Percentiles rank a stretch among this genome's conserved stretches.
Evolutionary conservation across 2,113 vertebrate genomes (phyloP).

Genomic region (Bucco capensis): DNA sequence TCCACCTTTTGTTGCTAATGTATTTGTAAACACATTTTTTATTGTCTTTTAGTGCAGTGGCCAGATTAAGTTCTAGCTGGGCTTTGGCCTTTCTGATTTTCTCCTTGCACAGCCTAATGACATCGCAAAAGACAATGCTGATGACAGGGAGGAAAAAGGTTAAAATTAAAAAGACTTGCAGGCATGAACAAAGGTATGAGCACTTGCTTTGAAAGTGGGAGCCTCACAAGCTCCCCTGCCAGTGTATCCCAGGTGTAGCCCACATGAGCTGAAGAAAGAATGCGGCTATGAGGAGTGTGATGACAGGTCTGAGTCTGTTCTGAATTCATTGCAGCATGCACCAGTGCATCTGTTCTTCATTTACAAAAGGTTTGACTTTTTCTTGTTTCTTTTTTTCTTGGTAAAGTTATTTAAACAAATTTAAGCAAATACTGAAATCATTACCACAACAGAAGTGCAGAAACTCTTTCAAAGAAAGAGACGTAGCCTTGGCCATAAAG

Average conservation of each 20-base stretch:
- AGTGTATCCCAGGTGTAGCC: conserved; percentile 31
- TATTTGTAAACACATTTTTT: no score
- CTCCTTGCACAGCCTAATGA: no score
- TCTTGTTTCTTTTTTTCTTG: neutral
- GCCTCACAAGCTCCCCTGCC: neutral
- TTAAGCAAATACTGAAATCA: neutral
- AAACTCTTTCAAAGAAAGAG: neutral
- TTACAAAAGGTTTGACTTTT: neutral
- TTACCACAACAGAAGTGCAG: neutral
- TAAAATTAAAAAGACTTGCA: neutral
- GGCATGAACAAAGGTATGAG: conserved; percentile 20
- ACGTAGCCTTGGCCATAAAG: neutral
- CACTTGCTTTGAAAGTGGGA: conserved; percentile 39
- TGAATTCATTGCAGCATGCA: neutral
- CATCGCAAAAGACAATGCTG: neutral
- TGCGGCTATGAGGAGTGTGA: neutral
- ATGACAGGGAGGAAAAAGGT: neutral
- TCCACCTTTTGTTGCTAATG: no score
- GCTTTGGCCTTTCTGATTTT: no score
- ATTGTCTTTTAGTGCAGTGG: no score
- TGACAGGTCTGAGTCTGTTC: conserved; percentile 36
- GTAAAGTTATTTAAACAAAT: neutral
- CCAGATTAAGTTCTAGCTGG: no score
- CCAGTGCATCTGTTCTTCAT: neutral
- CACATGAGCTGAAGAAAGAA: conserved; percentile 19